Percentiles rank a stretch among this genome's conserved stretches.
phyloP scores from a whole-genome alignment of 2,888 invertebrate species.

The Euplexia lucipara region DNA sequence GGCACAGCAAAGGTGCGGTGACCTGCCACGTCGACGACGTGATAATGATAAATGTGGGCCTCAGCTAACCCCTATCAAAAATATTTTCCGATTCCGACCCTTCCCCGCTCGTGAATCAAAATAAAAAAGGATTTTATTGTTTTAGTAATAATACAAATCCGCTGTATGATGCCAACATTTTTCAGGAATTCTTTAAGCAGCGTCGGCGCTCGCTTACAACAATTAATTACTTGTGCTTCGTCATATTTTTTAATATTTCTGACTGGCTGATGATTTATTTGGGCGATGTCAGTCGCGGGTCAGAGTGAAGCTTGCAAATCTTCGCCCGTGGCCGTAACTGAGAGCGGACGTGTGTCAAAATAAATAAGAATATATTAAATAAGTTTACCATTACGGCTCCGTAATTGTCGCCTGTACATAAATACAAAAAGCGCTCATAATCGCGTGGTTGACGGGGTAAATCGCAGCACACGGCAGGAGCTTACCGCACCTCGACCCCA shows the following conservation, averaged over 20 bases:
- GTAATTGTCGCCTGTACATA: too few species aligned
- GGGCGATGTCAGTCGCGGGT: constrained; percentile 64
- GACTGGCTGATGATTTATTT: constrained; percentile 75
- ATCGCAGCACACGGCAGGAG: too few species aligned
- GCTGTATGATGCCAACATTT: constrained; percentile 66
- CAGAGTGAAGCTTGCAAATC: constrained; percentile 61
- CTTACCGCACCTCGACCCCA: too few species aligned
- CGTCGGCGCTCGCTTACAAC: constrained; percentile 68
- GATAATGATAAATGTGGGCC: constrained; percentile 87
- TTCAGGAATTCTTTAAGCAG: constrained; percentile 70
- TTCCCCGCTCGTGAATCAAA: constrained; percentile 68
- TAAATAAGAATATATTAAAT: too few species aligned
- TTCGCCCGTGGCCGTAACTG: too few species aligned
- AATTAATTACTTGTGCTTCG: constrained; percentile 79
- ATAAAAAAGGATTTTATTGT: constrained; percentile 82
- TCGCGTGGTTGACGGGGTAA: too few species aligned
- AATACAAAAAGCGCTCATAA: too few species aligned
- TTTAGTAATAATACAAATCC: constrained; percentile 73
- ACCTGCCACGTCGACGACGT: constrained; percentile 80
- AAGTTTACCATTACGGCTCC: too few species aligned
- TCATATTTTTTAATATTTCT: constrained; percentile 79
- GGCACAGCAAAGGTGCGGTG: constrained; percentile 79
- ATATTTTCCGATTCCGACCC: constrained; percentile 80
- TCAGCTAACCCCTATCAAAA: constrained; percentile 80
- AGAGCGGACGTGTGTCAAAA: too few species aligned